Evolutionary conservation across 1,140 invertebrate species (phyloP).

Genomic region (Drosophila albomicans): DNA sequence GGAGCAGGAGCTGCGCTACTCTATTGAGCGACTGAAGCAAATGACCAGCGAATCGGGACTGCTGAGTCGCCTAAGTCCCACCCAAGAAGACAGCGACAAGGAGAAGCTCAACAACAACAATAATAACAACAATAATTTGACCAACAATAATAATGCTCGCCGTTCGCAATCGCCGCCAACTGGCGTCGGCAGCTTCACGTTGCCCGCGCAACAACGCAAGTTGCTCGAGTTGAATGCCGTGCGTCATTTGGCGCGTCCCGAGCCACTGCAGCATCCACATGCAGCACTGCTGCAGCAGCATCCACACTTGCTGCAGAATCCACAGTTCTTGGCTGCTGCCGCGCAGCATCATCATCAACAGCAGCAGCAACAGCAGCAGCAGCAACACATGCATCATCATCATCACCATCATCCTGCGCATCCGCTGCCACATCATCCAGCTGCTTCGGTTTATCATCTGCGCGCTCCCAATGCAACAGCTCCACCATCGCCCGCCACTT

Average conservation of each 20-base stretch:
- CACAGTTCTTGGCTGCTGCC: constrained; percentile 76
- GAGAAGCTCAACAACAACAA: constrained; percentile 62
- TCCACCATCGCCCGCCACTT: constrained; percentile 77
- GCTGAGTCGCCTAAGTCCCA: constrained; percentile 74
- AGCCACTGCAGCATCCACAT: constrained; percentile 80
- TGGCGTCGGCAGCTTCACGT: constrained; percentile 38
- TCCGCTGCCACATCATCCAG: constrained; percentile 38
- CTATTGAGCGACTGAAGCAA: constrained; percentile 81
- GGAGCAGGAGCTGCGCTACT: constrained; percentile 73
- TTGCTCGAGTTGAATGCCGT: constrained; percentile 64
- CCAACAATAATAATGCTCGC: constrained; percentile 44
- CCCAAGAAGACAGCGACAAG: constrained; percentile 57
- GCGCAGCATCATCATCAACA: constrained; percentile 76
- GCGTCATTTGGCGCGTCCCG: constrained; percentile 71
- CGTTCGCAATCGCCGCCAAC: constrained; percentile 58
- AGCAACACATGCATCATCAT: constrained; percentile 47
- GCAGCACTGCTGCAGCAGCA: constrained; percentile 79
- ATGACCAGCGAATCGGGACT: constrained; percentile 74
- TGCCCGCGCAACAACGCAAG: constrained; percentile 69
- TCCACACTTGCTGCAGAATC: constrained; percentile 79
- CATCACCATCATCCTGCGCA: constrained; percentile 48
- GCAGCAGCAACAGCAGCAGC: constrained; percentile 51
- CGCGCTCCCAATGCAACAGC: constrained; percentile 56
- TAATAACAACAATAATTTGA: constrained; percentile 55
- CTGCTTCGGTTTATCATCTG: constrained; percentile 62